phyloP scores from a whole-genome alignment of 1,140 invertebrate species.

The Drosophila watanabei region DNA sequence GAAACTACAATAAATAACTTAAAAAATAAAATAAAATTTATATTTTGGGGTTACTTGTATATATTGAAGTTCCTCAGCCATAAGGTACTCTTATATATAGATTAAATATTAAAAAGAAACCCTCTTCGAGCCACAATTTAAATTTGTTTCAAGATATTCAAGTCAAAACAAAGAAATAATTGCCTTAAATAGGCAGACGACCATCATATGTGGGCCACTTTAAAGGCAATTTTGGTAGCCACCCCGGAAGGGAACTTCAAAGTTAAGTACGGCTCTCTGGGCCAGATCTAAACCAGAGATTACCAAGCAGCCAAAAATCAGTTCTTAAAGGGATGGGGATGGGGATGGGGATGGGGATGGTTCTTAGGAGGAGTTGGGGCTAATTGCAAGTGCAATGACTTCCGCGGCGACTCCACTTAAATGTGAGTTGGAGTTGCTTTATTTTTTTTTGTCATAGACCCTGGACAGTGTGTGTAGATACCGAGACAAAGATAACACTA shows the following conservation, averaged over 20 bases:
- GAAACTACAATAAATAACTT: too few species aligned
- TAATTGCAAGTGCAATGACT: slow-evolving; percentile 75
- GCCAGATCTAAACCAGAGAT: slow-evolving; percentile 3
- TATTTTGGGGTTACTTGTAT: too few species aligned
- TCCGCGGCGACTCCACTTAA: slow-evolving; percentile 61
- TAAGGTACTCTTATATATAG: background rate
- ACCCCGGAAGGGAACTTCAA: slow-evolving; percentile 13
- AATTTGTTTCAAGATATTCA: background rate
- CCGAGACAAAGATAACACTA: slow-evolving; percentile 72
- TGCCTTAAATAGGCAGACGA: background rate
- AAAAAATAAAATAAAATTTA: too few species aligned
- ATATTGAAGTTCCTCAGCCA: too few species aligned
- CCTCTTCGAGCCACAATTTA: background rate
- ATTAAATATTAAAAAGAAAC: background rate
- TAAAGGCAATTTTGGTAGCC: slow-evolving; percentile 18
- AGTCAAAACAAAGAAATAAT: slow-evolving; percentile 8
- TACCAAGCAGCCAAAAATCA: background rate
- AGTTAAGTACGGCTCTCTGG: slow-evolving; percentile 7
- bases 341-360: background rate
- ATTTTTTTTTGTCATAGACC: slow-evolving; percentile 52
- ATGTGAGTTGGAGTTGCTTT: slow-evolving; percentile 45
- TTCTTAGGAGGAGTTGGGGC: slow-evolving; percentile 3
- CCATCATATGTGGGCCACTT: slow-evolving; percentile 23
- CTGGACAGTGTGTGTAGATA: slow-evolving; percentile 73
- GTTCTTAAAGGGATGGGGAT: background rate